Conservation (phyloP, 2,797 vertebrate species). For the Thunnus albacares region DNA sequence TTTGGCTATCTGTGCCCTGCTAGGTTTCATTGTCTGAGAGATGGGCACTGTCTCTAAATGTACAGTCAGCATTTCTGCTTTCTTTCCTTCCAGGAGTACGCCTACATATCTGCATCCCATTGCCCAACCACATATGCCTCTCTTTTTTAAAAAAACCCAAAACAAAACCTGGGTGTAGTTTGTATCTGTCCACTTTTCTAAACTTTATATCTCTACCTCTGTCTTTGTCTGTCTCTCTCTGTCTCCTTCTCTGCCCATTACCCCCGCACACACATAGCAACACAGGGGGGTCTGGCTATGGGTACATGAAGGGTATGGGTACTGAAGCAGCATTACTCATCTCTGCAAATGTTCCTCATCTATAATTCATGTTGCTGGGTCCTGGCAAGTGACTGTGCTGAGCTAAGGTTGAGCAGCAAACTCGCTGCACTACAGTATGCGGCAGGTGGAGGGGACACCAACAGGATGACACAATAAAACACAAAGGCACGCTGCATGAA, state of each 20-base stretch:
- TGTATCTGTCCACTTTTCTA: slow-evolving; percentile 23
- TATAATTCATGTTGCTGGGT: slow-evolving; percentile 82
- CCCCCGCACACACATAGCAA: slow-evolving; percentile 23
- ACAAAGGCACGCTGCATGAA: not conserved
- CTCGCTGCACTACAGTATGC: slow-evolving; percentile 60
- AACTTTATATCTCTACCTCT: slow-evolving; percentile 20
- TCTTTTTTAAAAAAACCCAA: not conserved
- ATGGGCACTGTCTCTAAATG: slow-evolving; percentile 17
- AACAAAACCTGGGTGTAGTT: not conserved
- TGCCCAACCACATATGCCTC: not conserved
- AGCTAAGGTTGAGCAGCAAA: slow-evolving; percentile 68
- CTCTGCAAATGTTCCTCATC: slow-evolving; percentile 79
- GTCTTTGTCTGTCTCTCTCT: slow-evolving; percentile 10
- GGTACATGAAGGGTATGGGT: slow-evolving; percentile 33
- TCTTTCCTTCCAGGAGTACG: slow-evolving; percentile 9
- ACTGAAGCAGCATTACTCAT: slow-evolving; percentile 72
- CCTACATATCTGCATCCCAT: slow-evolving; percentile 29
- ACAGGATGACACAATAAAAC: slow-evolving; percentile 36
- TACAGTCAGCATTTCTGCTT: slow-evolving; percentile 47
- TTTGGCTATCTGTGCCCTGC: slow-evolving; percentile 22
- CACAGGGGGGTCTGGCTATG: slow-evolving; percentile 33
- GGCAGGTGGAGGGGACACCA: slow-evolving; percentile 55
- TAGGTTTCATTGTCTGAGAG: slow-evolving; percentile 37
- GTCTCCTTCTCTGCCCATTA: not conserved
- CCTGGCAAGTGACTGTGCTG: slow-evolving; percentile 74